These are phyloP conservation scores for Nylanderia fulva DNA, from an alignment of 1,140 invertebrate species.

Conservation along the genomic window DNA sequence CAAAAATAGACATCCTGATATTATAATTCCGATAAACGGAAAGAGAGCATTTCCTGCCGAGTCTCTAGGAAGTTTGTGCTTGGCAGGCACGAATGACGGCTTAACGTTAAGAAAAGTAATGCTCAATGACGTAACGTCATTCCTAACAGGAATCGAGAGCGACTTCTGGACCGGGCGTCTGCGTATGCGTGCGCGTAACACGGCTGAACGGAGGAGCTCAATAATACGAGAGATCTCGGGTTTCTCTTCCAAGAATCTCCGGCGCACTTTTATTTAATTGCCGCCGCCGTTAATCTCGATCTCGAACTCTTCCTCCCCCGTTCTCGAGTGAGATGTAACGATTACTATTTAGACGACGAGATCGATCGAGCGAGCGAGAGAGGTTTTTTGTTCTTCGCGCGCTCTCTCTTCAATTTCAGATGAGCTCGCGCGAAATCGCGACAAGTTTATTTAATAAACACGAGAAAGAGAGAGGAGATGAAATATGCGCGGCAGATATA, in stretches of 20 bases:
- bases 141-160: slow-evolving; percentile 51
- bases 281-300: slow-evolving; percentile 40
- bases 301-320: slow-evolving; percentile 15
- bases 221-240: slow-evolving; percentile 62
- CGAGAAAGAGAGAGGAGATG: too few relatives aligned
- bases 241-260: slow-evolving; percentile 77
- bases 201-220: slow-evolving; percentile 39
- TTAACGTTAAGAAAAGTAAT: slow-evolving; percentile 2
- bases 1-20: too few relatives aligned
- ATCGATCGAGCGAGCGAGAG: not conserved
- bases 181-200: slow-evolving; percentile 25
- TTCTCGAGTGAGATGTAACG: not conserved
- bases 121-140: slow-evolving; percentile 44
- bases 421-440: not conserved
- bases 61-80: not conserved
- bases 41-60: not conserved
- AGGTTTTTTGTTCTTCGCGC: too few relatives aligned
- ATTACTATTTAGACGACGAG: not conserved
- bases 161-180: not conserved
- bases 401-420: not conserved
- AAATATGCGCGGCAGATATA: slow-evolving; percentile 12
- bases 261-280: slow-evolving; percentile 47
- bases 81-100: slow-evolving; percentile 8
- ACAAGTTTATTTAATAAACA: slow-evolving; percentile 27
- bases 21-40: too few relatives aligned